Evolutionary conservation across 1,140 invertebrate genomes (phyloP).

Genomic region (Ostrea denselamellosa): DNA sequence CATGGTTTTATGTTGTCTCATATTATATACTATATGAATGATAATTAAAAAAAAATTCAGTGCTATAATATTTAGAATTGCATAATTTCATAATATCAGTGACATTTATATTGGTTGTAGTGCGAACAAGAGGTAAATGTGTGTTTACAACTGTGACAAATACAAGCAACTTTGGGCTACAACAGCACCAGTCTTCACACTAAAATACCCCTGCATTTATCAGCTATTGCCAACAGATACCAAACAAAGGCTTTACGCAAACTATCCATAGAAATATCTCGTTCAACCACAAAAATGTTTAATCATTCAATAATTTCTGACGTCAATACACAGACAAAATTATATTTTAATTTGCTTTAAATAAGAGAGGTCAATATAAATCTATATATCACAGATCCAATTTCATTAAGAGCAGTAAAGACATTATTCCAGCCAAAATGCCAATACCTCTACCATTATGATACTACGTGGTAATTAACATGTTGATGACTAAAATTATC

Average conservation of each 20-base stretch:
- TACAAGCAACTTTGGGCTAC: background rate
- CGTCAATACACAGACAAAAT: slow-evolving; percentile 32
- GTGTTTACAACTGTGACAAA: background rate
- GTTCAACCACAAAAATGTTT: slow-evolving; percentile 15
- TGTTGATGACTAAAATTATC: background rate
- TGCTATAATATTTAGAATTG: background rate
- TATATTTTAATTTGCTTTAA: slow-evolving; percentile 30
- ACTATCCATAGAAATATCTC: background rate
- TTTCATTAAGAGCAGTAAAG: background rate
- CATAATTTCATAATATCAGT: background rate
- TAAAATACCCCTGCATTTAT: background rate
- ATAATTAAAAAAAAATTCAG: background rate
- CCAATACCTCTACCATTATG: slow-evolving; percentile 10
- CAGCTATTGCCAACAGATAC: slow-evolving; percentile 1
- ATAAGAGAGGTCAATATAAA: slow-evolving; percentile 37
- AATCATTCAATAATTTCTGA: slow-evolving; percentile 31
- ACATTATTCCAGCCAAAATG: background rate
- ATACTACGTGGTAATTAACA: background rate
- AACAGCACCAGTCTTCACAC: background rate
- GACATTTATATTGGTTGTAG: background rate
- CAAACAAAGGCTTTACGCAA: background rate
- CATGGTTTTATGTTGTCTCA: background rate
- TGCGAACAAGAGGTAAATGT: background rate
- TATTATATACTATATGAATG: background rate
- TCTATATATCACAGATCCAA: slow-evolving; percentile 14